Conservation (phyloP, 2,797 vertebrate genomes). For the Rhodeus uyekii region DNA sequence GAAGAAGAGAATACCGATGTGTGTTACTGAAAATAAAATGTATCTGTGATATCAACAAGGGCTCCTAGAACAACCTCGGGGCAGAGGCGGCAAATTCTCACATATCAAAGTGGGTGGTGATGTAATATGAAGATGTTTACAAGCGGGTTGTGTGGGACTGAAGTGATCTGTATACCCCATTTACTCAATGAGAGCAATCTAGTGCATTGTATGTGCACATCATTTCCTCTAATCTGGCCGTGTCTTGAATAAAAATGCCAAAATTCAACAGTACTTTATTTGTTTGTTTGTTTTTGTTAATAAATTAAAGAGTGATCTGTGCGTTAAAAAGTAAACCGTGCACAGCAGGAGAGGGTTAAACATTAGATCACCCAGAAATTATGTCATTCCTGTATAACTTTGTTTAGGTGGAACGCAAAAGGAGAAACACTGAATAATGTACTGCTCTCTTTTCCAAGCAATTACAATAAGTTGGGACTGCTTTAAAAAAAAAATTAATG, state of each 20-base stretch:
- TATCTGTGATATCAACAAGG: slow-evolving; percentile 5
- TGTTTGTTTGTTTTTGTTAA: background rate
- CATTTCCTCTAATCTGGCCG: background rate
- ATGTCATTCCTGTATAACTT: background rate
- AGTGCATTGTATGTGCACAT: background rate
- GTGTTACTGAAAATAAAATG: background rate
- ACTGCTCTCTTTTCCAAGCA: background rate
- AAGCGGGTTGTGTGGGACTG: background rate
- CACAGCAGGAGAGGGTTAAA: background rate
- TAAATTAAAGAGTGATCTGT: background rate
- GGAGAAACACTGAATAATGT: background rate
- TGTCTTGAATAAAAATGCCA: background rate
- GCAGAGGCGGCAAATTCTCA: slow-evolving; percentile 14
- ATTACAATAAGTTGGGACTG: background rate
- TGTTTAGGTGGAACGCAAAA: background rate
- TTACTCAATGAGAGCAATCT: background rate
- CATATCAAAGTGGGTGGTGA: slow-evolving; percentile 9
- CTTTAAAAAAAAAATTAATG: background rate
- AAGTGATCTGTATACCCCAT: slow-evolving; percentile 2
- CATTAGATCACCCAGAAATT: background rate
- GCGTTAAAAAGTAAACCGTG: background rate
- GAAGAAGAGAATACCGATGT: background rate
- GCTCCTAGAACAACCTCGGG: slow-evolving; percentile 19
- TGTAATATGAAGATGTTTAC: slow-evolving; percentile 19
- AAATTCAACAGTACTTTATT: background rate